Evolutionary conservation across 2,888 invertebrate genomes (phyloP).

Genomic region (Pasiphila rectangulata): DNA sequence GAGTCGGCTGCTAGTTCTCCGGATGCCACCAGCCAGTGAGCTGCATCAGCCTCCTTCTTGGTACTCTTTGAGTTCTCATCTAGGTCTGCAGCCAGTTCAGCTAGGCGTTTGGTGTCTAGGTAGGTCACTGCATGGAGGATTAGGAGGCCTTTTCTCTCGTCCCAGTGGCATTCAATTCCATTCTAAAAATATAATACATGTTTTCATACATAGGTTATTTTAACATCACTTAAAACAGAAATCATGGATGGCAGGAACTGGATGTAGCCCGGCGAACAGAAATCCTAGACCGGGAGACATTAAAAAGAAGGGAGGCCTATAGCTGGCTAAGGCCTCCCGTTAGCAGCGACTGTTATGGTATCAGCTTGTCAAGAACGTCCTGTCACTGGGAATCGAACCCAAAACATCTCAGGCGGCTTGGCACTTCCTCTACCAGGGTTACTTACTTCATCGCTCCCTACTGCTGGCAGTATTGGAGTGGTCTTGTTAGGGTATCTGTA

Average conservation of each 20-base stretch:
- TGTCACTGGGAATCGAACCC: not conserved
- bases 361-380: too few relatives aligned
- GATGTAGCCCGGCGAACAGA: too few relatives aligned
- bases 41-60: slow-evolving; percentile 66
- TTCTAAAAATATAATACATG: slow-evolving; percentile 57
- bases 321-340: too few relatives aligned
- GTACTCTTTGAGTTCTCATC: slow-evolving; percentile 59
- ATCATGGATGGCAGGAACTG: too few relatives aligned
- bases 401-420: not conserved
- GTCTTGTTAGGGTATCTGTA: slow-evolving; percentile 84
- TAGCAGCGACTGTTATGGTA: too few relatives aligned
- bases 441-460: slow-evolving; percentile 65
- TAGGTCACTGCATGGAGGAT: slow-evolving; percentile 79
- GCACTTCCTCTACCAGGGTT: not conserved
- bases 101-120: slow-evolving; percentile 62
- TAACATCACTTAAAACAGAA: too few relatives aligned
- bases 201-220: too few relatives aligned
- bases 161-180: slow-evolving; percentile 81
- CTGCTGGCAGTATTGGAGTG: slow-evolving; percentile 77
- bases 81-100: slow-evolving; percentile 52
- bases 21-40: slow-evolving; percentile 83
- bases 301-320: too few relatives aligned
- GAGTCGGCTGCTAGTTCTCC: slow-evolving; percentile 72
- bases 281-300: too few relatives aligned
- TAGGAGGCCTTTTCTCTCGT: slow-evolving; percentile 71